These are phyloP conservation scores for Martes martes DNA, from an alignment of 2,113 vertebrate species.

Conservation along the genomic window DNA sequence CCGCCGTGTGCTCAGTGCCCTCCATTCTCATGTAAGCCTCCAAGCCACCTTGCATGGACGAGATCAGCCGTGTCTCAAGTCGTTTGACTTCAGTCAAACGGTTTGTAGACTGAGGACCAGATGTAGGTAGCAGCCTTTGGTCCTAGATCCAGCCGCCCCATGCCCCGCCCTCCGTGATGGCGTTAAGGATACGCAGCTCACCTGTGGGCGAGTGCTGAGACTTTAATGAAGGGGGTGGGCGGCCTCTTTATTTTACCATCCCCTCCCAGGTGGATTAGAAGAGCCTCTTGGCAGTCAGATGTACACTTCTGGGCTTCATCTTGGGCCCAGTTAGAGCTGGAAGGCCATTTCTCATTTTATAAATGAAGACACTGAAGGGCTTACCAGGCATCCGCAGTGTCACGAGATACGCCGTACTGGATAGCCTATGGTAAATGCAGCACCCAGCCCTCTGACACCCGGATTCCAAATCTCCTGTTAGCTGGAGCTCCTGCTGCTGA, in stretches of 20 bases:
- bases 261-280: background rate
- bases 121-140: background rate
- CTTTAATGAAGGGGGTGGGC: background rate
- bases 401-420: background rate
- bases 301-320: background rate
- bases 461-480: background rate
- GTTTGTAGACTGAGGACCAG: too few species aligned
- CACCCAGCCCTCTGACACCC: background rate
- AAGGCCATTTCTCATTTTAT: background rate
- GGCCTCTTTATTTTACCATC: background rate
- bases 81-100: background rate
- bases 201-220: accelerated
- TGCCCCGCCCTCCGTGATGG: background rate
- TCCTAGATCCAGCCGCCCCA: too few species aligned
- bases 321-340: background rate
- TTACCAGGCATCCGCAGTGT: background rate
- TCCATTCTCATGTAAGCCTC: background rate
- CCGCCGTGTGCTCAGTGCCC: background rate
- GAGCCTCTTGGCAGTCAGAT: background rate
- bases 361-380: background rate
- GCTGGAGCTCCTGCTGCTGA: background rate
- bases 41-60: background rate
- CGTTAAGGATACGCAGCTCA: accelerated
- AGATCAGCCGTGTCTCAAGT: background rate
- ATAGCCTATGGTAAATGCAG: too few species aligned